These are phyloP conservation scores for Macrosteles quadrilineatus DNA, from an alignment of 1,140 invertebrate genomes.

Conservation along the genomic window DNA sequence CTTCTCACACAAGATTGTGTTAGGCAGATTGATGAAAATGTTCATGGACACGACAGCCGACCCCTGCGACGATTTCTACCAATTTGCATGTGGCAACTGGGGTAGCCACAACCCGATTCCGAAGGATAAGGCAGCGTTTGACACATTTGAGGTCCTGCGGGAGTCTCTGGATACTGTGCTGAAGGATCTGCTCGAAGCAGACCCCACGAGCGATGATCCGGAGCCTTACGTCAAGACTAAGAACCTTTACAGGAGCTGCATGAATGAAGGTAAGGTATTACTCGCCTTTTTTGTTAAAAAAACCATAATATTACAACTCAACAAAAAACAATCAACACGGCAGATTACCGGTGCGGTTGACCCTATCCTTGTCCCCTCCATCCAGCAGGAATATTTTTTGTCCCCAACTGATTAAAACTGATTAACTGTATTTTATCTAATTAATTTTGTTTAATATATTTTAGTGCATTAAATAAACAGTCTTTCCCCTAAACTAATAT, in stretches of 20 bases:
- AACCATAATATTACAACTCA: no score
- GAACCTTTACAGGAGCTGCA: conserved; percentile 79
- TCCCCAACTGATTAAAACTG: no score
- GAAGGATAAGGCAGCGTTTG: conserved; percentile 75
- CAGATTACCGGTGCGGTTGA: no score
- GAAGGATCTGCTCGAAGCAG: conserved; percentile 64
- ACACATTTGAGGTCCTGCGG: conserved; percentile 79
- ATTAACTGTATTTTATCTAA: no score
- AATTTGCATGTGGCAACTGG: conserved; percentile 90
- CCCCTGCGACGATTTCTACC: conserved; percentile 91
- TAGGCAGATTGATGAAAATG: conserved; percentile 60
- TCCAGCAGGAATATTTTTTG: no score
- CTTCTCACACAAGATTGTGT: conserved; percentile 2
- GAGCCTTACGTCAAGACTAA: conserved; percentile 72
- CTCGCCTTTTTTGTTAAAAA: no score
- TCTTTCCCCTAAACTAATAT: no score
- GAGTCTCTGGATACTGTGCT: conserved; percentile 72
- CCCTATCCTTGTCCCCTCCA: no score
- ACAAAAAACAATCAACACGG: no score
- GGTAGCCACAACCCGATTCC: conserved; percentile 80
- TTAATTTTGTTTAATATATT: no score
- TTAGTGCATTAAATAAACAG: no score
- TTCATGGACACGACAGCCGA: conserved; percentile 76
- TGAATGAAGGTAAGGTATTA: conserved; percentile 66
- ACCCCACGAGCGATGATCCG: conserved; percentile 41